Evolutionary conservation across 2,888 invertebrate genomes (phyloP), one percentile per base, ranked within the genome.

Genomic region (Agonopterix heracliana): DNA sequence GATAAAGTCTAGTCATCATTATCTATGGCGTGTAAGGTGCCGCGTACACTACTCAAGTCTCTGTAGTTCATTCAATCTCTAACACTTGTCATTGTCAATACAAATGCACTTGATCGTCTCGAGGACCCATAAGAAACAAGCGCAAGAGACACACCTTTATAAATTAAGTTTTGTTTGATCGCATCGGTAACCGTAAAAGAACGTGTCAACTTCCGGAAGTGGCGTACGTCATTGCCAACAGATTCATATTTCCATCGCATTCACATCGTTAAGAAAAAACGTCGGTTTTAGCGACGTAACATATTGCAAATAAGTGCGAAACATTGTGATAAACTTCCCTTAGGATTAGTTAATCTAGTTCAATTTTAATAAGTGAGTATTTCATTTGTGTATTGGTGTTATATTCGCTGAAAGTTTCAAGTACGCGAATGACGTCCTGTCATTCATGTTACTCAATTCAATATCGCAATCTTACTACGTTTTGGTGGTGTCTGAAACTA

Each of bases 151-250:
- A 10, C n/a, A 7, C 36, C n/a, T 38, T 38, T n/a, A 8, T 49
- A 34, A 44, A 34, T n/a, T 13, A 43, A 26, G 26, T 26, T 7
- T 26, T 5, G 26, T 3, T 7, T 56, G 67, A 62, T 59, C 61
- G 56, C 66, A 57, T 52, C 57, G 52, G 10, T 61, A 62, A 9
- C 57, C 52, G 10, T 61, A 62, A 9, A 54, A 50, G 51, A 64
- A 60, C 68, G 63, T 77, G 80, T 73, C 77, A 79, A 78, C 71
- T 78, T 81, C 84, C 85, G 86, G 86, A 82, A 81, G 77, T 81
- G 75, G 79, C 70, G 73, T 82, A 87, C 84, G 86, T 86, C 86
- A 86, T 83, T 84, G 85, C 87, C 86, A 87, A 86, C 86, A 83
- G 77, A 80, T 79, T 79, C 73, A 69, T 72, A 72, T 66, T 74